Conservation (phyloP, 2,888 invertebrate genomes). For the Sycophila texana region DNA sequence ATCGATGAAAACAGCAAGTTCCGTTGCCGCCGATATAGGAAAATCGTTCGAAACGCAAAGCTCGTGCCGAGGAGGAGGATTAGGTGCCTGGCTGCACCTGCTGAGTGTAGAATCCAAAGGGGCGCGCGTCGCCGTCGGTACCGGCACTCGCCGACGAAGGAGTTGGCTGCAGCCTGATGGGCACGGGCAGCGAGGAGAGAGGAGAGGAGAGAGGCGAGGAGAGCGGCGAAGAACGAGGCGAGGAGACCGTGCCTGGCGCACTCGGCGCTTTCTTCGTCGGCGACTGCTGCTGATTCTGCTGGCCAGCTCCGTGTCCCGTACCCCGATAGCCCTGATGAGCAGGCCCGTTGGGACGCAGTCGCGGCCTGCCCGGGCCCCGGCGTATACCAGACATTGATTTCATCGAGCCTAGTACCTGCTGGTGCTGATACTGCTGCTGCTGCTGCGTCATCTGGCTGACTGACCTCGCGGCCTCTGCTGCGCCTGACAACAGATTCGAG, state of each 20-base stretch:
- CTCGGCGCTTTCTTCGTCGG: background rate
- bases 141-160: background rate
- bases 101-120: conserved; percentile 74
- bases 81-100: conserved; percentile 58
- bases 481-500: background rate
- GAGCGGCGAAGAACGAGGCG: no score
- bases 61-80: conserved; percentile 17
- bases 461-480: background rate
- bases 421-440: conserved; percentile 1
- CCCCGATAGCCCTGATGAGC: conserved; percentile 80
- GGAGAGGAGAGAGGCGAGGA: no score
- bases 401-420: conserved; percentile 24
- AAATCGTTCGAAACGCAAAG: no score
- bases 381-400: conserved; percentile 73
- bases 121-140: conserved; percentile 53
- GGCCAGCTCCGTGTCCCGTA: conserved; percentile 60
- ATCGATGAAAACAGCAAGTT: no score
- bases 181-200: conserved; percentile 67
- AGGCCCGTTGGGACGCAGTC: conserved; percentile 82
- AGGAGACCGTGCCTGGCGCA: background rate
- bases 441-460: background rate
- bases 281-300: conserved; percentile 59
- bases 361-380: conserved; percentile 83
- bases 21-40: no score
- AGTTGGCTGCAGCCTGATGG: conserved; percentile 69